These are phyloP conservation scores for Cheilosia urbana DNA, from an alignment of 2,888 invertebrate genomes.

Conservation along the genomic window DNA sequence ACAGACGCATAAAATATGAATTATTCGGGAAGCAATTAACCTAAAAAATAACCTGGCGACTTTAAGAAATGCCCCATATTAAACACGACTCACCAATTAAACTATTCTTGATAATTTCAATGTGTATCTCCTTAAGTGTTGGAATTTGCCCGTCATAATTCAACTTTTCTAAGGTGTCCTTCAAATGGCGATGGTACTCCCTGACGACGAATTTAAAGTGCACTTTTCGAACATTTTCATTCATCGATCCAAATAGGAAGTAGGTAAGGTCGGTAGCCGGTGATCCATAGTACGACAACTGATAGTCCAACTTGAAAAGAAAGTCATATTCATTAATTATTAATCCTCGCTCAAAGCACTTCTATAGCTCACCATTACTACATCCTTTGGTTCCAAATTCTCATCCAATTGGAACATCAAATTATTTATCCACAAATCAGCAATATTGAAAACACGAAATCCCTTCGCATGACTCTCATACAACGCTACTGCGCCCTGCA, in stretches of 20 bases:
- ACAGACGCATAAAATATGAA: too few relatives aligned
- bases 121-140: slow-evolving; percentile 81
- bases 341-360: not conserved
- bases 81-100: slow-evolving; percentile 79
- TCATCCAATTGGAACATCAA: slow-evolving; percentile 82
- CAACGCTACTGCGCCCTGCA: slow-evolving; percentile 80
- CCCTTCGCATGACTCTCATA: slow-evolving; percentile 79
- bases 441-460: slow-evolving; percentile 82
- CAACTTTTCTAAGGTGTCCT: slow-evolving; percentile 80
- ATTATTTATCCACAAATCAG: slow-evolving; percentile 83
- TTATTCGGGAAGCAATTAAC: too few relatives aligned
- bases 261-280: slow-evolving; percentile 83
- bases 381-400: slow-evolving; percentile 81
- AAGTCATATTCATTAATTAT: not conserved
- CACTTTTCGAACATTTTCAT: slow-evolving; percentile 82
- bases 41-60: too few relatives aligned
- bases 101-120: slow-evolving; percentile 82
- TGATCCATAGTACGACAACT: slow-evolving; percentile 82
- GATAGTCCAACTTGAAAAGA: slow-evolving; percentile 80
- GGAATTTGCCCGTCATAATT: slow-evolving; percentile 81
- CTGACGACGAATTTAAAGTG: slow-evolving; percentile 81
- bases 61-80: too few relatives aligned
- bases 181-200: slow-evolving; percentile 81
- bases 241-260: slow-evolving; percentile 81
- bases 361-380: slow-evolving; percentile 79